phyloP scores from a whole-genome alignment of 2,113 vertebrate species.

The Mastomys coucha region DNA sequence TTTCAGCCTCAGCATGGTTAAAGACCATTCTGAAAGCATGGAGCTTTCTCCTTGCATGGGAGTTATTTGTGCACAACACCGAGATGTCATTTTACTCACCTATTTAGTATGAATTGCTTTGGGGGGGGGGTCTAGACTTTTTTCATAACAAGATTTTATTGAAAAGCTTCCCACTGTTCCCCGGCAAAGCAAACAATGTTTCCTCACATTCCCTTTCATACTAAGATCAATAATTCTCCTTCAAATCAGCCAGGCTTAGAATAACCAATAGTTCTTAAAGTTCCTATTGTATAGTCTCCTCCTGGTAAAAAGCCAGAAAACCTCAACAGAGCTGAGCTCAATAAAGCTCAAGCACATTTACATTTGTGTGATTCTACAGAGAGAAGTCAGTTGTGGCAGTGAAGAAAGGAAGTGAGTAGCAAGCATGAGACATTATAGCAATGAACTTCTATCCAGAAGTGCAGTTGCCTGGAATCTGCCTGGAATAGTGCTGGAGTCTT shows the following conservation, averaged over 20 bases:
- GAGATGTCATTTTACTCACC: not conserved
- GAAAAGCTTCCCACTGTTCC: not conserved
- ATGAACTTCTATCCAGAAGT: not conserved
- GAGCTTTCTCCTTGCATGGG: not conserved
- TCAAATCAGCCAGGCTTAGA: not conserved
- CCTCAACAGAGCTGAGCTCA: not conserved
- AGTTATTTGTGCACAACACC: not conserved
- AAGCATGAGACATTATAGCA: not conserved
- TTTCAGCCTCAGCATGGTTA: not conserved
- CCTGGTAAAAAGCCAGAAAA: not conserved
- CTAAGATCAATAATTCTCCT: not conserved
- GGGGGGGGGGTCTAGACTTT: not conserved
- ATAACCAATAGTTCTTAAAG: not conserved
- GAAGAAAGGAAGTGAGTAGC: not conserved
- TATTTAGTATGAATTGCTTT: not conserved
- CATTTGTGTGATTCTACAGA: not conserved
- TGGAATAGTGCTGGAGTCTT: not conserved
- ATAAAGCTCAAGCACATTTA: not conserved
- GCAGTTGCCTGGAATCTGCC: not conserved
- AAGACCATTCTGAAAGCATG: too few species aligned
- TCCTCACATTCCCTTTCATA: not conserved
- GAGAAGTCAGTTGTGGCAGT: not conserved
- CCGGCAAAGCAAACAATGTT: not conserved
- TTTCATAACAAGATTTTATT: not conserved
- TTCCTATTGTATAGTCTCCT: not conserved